A percentile compares a stretch with the other conserved stretches of the same genome.
phyloP scores from a whole-genome alignment of 2,888 invertebrate genomes.

The Eupithecia vulgata region DNA sequence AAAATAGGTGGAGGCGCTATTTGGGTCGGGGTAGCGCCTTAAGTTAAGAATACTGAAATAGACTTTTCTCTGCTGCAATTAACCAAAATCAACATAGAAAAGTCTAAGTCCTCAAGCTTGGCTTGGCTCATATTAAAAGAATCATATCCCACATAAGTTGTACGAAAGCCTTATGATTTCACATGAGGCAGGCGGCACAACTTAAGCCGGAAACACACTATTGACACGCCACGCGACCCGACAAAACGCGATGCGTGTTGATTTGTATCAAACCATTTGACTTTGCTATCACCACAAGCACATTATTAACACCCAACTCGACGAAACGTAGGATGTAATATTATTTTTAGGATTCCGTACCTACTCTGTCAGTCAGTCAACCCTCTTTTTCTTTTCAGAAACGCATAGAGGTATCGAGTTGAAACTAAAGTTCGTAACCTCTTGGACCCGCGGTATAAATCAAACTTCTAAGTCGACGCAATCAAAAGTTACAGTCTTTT shows the following conservation, averaged over 20 bases:
- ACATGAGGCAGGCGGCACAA: background rate
- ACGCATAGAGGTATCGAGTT: too few relatives aligned
- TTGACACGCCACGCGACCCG: background rate
- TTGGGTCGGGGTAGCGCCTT: too few relatives aligned
- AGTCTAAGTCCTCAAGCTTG: background rate
- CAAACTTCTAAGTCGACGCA: too few relatives aligned
- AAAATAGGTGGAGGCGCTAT: too few relatives aligned
- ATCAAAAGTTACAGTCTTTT: too few relatives aligned
- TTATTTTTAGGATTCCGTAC: too few relatives aligned
- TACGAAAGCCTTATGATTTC: background rate
- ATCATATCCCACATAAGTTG: background rate
- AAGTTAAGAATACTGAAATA: background rate
- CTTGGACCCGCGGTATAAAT: too few relatives aligned
- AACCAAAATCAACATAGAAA: background rate
- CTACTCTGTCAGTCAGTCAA: too few relatives aligned
- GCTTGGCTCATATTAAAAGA: background rate
- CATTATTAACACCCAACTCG: background rate
- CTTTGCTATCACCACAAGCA: background rate
- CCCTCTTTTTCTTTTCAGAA: too few relatives aligned
- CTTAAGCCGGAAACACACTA: background rate
- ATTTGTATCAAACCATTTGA: background rate
- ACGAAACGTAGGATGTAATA: background rate
- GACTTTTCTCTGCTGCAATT: background rate
- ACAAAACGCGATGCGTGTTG: background rate
- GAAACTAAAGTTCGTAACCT: too few relatives aligned